Evolutionary conservation across 1,140 invertebrate species (phyloP).

Genomic region (Lithobius niger): DNA sequence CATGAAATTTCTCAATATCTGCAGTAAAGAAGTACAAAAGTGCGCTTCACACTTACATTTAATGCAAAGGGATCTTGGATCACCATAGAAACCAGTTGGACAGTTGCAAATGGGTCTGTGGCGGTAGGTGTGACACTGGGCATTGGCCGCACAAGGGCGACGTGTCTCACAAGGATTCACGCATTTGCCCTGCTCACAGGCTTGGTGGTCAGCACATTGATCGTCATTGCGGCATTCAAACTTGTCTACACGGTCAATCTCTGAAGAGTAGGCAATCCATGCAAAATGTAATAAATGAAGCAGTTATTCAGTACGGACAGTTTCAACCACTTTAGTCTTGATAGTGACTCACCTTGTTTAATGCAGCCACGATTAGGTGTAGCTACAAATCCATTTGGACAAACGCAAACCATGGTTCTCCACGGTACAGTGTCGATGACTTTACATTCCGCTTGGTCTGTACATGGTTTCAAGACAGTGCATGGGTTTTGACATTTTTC

Average conservation of each 20-base stretch:
- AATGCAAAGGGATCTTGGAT: constrained; percentile 37
- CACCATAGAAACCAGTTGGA: constrained; percentile 46
- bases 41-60: constrained; percentile 7
- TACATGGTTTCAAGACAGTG: constrained; percentile 59
- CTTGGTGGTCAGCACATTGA: constrained; percentile 56
- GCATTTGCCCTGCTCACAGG: constrained; percentile 66
- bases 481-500: constrained; percentile 66
- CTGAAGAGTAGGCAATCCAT: no score
- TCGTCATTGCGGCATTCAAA: constrained; percentile 60
- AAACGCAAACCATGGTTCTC: constrained; percentile 54
- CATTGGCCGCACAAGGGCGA: constrained; percentile 53
- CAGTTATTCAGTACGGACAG: no score
- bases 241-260: background rate
- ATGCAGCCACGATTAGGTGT: constrained; percentile 50
- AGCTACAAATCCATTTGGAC: constrained; percentile 20
- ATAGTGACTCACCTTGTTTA: background rate
- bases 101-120: constrained; percentile 69
- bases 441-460: constrained; percentile 56
- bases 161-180: constrained; percentile 52
- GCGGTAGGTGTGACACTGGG: constrained; percentile 57
- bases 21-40: no score
- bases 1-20: no score
- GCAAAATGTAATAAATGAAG: no score
- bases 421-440: constrained; percentile 72
- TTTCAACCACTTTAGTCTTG: no score